These are phyloP conservation scores for Stratiolaelaps scimitus DNA, from an alignment of 1,140 invertebrate species.

Conservation along the genomic window DNA sequence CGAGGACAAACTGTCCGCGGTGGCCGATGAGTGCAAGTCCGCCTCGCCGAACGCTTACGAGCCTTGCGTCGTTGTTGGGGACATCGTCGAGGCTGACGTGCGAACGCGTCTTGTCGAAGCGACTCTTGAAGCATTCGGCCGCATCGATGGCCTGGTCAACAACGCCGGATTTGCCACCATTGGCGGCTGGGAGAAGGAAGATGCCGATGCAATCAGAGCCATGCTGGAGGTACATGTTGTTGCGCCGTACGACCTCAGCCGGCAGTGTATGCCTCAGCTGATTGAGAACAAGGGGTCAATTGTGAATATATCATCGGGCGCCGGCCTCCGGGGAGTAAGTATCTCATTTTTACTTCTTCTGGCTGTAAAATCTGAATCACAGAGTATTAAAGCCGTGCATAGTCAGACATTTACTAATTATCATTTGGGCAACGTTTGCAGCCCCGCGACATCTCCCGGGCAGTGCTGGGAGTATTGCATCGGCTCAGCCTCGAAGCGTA, in stretches of 20 bases:
- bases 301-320: background rate
- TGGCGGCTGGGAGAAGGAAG: background rate
- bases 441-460: background rate
- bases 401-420: too few species aligned
- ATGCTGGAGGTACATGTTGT: constrained; percentile 1
- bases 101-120: background rate
- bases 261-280: background rate
- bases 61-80: background rate
- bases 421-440: background rate
- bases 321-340: background rate
- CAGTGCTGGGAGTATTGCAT: background rate
- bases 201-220: background rate
- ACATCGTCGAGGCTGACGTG: background rate
- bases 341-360: too few species aligned
- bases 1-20: constrained; percentile 50
- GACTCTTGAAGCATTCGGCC: constrained; percentile 2
- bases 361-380: too few species aligned
- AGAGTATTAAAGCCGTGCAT: too few species aligned
- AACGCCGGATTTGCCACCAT: background rate
- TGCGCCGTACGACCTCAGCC: background rate
- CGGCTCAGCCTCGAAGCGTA: background rate
- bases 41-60: background rate
- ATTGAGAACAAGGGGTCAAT: background rate
- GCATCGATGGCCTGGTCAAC: constrained; percentile 8
- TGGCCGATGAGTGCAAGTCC: constrained; percentile 53